A percentile compares a stretch with the other conserved stretches of the same genome.
Evolutionary conservation across 2,888 invertebrate genomes (phyloP).

Genomic region (Caenorhabditis panamensis): DNA sequence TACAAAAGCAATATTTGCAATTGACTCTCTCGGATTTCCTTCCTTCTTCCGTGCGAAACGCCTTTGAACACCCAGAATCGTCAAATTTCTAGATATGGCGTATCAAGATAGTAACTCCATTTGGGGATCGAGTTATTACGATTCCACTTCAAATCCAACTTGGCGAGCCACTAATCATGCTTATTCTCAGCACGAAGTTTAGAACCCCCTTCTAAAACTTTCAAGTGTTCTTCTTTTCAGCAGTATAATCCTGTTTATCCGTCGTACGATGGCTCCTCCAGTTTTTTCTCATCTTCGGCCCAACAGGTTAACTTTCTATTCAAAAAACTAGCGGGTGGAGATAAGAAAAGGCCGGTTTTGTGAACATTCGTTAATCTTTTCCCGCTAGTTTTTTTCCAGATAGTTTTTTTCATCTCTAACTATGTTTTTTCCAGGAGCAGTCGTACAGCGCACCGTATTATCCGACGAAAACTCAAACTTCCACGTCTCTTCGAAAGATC

Average conservation of each 20-base stretch:
- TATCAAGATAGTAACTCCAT: conserved; percentile 3
- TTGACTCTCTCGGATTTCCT: no score
- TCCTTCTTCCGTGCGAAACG: no score
- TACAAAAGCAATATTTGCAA: no score
- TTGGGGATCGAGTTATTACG: conserved; percentile 34
- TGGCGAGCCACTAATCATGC: conserved; percentile 17
- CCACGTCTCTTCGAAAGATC: neutral
- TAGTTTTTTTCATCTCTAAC: neutral
- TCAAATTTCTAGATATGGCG: conserved; percentile 10
- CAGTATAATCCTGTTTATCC: conserved; percentile 56
- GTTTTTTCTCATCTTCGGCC: conserved; percentile 43
- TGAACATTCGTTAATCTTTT: neutral
- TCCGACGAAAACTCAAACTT: conserved; percentile 3
- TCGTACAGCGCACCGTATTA: conserved; percentile 19
- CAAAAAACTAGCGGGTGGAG: conserved; percentile 19
- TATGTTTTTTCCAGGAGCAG: neutral
- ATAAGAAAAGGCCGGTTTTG: conserved; percentile 29
- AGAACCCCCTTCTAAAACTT: neutral
- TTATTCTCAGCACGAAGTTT: conserved; percentile 37
- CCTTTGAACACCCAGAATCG: neutral
- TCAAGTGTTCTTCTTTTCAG: conserved; percentile 5
- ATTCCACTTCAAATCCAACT: neutral
- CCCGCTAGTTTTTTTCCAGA: neutral
- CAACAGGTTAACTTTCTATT: conserved; percentile 32
- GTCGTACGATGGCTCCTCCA: conserved; percentile 31